Base-by-base conservation (phyloP, 2,888 invertebrate genomes). In the Drosophila dives region DNA sequence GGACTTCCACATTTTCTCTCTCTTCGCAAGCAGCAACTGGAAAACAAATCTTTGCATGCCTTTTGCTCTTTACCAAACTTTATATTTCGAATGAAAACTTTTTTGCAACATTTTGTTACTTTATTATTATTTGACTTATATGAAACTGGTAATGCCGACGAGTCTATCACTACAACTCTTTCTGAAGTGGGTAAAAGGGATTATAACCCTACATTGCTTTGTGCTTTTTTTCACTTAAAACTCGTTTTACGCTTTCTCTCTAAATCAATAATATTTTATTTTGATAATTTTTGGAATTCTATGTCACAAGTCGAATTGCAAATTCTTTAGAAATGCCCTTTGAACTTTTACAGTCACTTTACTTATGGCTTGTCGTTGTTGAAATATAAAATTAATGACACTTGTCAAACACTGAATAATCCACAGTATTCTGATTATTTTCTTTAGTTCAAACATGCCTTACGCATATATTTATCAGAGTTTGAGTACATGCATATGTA, bases 401-500 rank as follows among this genome's bases (percentile, higher is more conserved):
- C 15, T 34, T 23, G 15, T 20, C n/a, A 34, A 23, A 8, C 23
- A 17, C 15, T 32, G 6, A 7, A 20, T 8, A 6, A 26, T 17
- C 33, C 50, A 12, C 7, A 34, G 15, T 5, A 15, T 23, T 23
- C 17, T 6, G 20, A 23, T 3, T 23, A 34, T 15, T 29, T 50
- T 23, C 20, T 20, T 20, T 17, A 23, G 10, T 45, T 17, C 34
- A n/a, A 59, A 29, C 48, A 26, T 34, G 17, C 11, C 8, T 26
- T 17, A n/a, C 12, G 8, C 12, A 50, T 40, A 33, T 38, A 17
- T 67, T 61, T 45, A 58, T 59, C 34, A 33, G 23, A 59, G n/a
- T 33, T 48, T 63, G 29, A 8, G 17, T 36, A 26, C 33, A 15
- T 38, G n/a, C 8, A 11, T 56, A n/a, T 7, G 1, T 53, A 23